These are phyloP conservation scores for Drosophila ficusphila DNA, from an alignment of 1,140 invertebrate genomes.

Conservation along the genomic window DNA sequence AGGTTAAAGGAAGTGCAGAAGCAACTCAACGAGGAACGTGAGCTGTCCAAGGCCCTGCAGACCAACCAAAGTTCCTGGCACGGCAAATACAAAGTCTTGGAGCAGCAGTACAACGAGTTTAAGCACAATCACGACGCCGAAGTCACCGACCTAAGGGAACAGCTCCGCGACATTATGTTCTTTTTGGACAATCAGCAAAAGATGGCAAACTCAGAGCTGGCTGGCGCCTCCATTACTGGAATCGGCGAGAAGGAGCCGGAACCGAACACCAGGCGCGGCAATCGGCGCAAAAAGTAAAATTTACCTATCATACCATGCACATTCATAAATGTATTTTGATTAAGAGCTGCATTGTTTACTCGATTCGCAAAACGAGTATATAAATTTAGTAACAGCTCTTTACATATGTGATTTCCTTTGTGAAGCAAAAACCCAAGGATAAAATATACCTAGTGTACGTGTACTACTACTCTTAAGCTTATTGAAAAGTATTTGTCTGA, in stretches of 20 bases:
- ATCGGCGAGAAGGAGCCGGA: slow-evolving; percentile 83
- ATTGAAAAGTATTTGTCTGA: neutral
- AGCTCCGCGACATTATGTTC: slow-evolving; percentile 98
- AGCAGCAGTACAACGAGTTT: slow-evolving; percentile 88
- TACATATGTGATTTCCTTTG: slow-evolving; percentile 67
- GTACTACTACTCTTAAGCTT: slow-evolving; percentile 10
- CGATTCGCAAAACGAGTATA: slow-evolving; percentile 14
- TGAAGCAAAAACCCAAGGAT: slow-evolving; percentile 50
- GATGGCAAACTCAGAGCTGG: slow-evolving; percentile 87
- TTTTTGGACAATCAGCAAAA: slow-evolving; percentile 92
- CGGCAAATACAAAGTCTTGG: slow-evolving; percentile 87
- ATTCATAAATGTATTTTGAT: slow-evolving; percentile 25
- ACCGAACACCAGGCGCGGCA: slow-evolving; percentile 33
- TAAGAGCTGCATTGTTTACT: slow-evolving; percentile 15
- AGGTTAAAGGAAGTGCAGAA: slow-evolving; percentile 86
- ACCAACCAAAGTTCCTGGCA: slow-evolving; percentile 92
- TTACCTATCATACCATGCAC: slow-evolving; percentile 4
- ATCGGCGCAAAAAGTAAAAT: slow-evolving; percentile 75
- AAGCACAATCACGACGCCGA: slow-evolving; percentile 91
- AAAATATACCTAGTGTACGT: slow-evolving; percentile 21
- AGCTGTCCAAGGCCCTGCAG: slow-evolving; percentile 91
- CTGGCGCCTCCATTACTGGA: slow-evolving; percentile 88
- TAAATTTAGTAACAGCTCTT: slow-evolving; percentile 43
- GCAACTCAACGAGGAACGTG: slow-evolving; percentile 91
- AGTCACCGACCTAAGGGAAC: slow-evolving; percentile 93